A percentile compares a stretch with the other conserved stretches of the same genome.
These are phyloP conservation scores for Penaeus vannamei DNA, from an alignment of 1,140 invertebrate genomes.

Conservation along the genomic window DNA sequence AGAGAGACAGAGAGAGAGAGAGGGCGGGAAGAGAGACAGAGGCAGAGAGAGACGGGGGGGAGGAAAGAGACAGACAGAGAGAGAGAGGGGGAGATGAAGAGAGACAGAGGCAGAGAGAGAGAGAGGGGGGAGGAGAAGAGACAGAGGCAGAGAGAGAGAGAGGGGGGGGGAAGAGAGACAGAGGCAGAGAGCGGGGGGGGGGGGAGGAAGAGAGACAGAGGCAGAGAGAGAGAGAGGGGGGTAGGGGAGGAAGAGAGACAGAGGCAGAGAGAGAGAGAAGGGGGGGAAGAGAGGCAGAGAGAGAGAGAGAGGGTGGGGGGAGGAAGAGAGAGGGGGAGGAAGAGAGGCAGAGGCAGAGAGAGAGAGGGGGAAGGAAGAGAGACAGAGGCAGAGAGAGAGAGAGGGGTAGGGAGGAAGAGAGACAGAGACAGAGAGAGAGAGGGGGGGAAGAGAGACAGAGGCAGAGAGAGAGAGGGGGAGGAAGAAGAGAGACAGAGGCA, in stretches of 20 bases:
- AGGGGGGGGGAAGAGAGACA: too few relatives aligned
- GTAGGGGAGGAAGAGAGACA: too few relatives aligned
- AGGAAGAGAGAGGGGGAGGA: background rate
- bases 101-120: too few relatives aligned
- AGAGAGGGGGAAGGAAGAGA: background rate
- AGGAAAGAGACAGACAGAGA: background rate
- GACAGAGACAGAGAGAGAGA: background rate
- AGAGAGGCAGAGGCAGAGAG: background rate
- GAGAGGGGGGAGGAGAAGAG: too few relatives aligned
- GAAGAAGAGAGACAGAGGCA: background rate
- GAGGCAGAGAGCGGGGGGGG: too few relatives aligned
- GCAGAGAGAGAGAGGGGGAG: background rate
- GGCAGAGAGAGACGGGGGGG: background rate
- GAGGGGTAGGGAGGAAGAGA: background rate
- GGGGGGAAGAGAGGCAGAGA: background rate
- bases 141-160: too few relatives aligned
- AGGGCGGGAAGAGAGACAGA: background rate
- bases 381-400: too few relatives aligned
- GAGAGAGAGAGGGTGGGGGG: background rate
- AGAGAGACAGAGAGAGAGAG: too few relatives aligned
- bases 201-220: too few relatives aligned
- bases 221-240: too few relatives aligned
- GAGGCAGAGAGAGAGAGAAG: slow-evolving; percentile 35
- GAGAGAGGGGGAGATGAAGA: slow-evolving; percentile 8
- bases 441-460: background rate